Conservation (phyloP, 2,797 vertebrate species). For the Glossophaga mutica region DNA sequence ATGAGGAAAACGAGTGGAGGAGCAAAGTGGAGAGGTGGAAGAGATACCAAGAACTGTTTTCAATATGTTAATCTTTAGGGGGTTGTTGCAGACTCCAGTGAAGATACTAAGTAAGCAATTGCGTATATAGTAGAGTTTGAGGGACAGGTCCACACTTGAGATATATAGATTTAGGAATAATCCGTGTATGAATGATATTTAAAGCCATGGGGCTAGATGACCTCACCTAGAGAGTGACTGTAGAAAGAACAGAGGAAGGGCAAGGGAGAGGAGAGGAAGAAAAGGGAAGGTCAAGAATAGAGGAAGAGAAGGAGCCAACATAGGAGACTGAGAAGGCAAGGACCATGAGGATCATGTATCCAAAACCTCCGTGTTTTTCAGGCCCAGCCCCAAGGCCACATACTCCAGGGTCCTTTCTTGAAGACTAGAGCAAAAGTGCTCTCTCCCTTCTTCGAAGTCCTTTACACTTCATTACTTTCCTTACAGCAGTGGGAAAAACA, state of each 20-base stretch:
- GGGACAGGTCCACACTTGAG: neutral
- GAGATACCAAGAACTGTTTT: neutral
- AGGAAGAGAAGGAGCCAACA: neutral
- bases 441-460: neutral
- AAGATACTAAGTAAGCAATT: neutral
- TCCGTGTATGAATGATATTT: slow-evolving; percentile 11
- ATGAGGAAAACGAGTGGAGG: neutral
- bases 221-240: slow-evolving; percentile 3
- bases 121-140: neutral
- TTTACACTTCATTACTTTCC: neutral
- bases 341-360: neutral
- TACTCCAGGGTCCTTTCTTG: neutral
- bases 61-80: neutral
- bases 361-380: neutral
- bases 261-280: neutral
- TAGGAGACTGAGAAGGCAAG: neutral
- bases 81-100: neutral
- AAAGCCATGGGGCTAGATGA: neutral
- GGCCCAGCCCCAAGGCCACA: neutral
- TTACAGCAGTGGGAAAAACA: slow-evolving; percentile 12
- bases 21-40: neutral
- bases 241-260: neutral
- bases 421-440: neutral
- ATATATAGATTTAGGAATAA: neutral
- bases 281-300: neutral